Evolutionary conservation across 1,140 invertebrate genomes (phyloP), one percentile per base, ranked within the genome.

Genomic region (Diorhabda sublineata): DNA sequence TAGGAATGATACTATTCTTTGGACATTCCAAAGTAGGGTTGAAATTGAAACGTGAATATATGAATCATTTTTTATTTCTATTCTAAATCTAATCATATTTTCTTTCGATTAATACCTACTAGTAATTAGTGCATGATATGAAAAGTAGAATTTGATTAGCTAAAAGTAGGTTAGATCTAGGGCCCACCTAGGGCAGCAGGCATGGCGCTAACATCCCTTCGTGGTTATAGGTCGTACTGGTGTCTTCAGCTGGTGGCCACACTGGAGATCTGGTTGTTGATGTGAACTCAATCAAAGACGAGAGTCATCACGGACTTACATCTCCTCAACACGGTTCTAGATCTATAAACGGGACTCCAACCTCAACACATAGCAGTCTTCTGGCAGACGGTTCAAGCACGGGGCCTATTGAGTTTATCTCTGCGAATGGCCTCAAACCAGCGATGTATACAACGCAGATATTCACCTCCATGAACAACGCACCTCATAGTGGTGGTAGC

Each of bases 381-480:
- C 79, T 83, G 73, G 79, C 81, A 63, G 79, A 78, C 74, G 82
- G 83, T 69, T 80, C 79, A 73, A 76, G 64, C 69, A 76, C 75
- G 44, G 77, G 77, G 43, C 79, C 80, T 47, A 79, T 84, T 45
- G 82, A 83, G 70, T 79, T 87, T 58, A 87, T 87, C 73, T 85
- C 85, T 61, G 83, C 85, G 68, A 85, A 80, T 72, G 80, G 82
- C 66, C 83, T 82, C 79, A 87, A 80, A 74, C 82, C 75, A 78
- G 78, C 82, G 78, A 80, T 80, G 79, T 80, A 81, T 71, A 77
- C 78, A 66, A 80, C 81, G 41, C 83, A 84, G 73, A 84, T 85
- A 74, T 84, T 83, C 78, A 77, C 80, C 64, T 70, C 81, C 64
- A 80, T 79, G 75, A 76, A 73, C 68, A 76, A 74, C 68, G 69